Evolutionary conservation across 1,140 invertebrate genomes (phyloP).

Genomic region (Eumaeus atala): DNA sequence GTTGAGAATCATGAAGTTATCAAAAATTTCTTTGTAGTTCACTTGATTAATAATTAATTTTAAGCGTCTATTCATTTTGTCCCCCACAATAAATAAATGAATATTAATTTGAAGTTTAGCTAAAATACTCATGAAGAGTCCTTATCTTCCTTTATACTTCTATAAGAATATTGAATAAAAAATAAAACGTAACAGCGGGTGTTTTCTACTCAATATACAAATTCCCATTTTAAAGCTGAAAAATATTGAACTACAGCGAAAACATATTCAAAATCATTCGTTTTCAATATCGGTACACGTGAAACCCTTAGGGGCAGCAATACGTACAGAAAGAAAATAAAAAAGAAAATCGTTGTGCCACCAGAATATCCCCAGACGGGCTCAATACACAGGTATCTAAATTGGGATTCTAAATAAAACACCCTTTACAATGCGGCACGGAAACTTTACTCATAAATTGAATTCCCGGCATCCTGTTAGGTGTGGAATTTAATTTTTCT

Average conservation of each 20-base stretch:
- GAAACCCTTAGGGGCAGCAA: constrained; percentile 58
- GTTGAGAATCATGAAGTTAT: too few relatives aligned
- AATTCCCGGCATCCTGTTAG: constrained; percentile 13
- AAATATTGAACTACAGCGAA: constrained; percentile 40
- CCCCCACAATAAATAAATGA: too few relatives aligned
- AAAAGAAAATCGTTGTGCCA: constrained; percentile 60
- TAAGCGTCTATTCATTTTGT: too few relatives aligned
- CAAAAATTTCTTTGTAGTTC: too few relatives aligned
- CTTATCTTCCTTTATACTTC: too few relatives aligned
- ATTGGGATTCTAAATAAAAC: constrained; percentile 39
- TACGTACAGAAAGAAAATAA: constrained; percentile 53
- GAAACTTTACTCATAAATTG: constrained; percentile 33
- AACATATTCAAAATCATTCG: constrained; percentile 56
- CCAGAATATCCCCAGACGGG: constrained; percentile 50
- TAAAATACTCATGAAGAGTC: too few relatives aligned
- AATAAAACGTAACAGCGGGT: too few relatives aligned
- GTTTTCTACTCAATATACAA: background rate
- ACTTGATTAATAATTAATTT: too few relatives aligned
- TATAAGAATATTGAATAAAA: background rate
- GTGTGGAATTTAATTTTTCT: too few relatives aligned
- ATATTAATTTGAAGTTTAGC: too few relatives aligned
- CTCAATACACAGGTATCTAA: constrained; percentile 38
- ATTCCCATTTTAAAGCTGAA: constrained; percentile 21
- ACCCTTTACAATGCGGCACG: constrained; percentile 39
- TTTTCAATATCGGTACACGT: constrained; percentile 60